Percentiles rank a stretch among this genome's conserved stretches.
These are phyloP conservation scores for Lytechinus variegatus DNA, from an alignment of 35 echinoderm and acorn worm species.

Conservation along the genomic window DNA sequence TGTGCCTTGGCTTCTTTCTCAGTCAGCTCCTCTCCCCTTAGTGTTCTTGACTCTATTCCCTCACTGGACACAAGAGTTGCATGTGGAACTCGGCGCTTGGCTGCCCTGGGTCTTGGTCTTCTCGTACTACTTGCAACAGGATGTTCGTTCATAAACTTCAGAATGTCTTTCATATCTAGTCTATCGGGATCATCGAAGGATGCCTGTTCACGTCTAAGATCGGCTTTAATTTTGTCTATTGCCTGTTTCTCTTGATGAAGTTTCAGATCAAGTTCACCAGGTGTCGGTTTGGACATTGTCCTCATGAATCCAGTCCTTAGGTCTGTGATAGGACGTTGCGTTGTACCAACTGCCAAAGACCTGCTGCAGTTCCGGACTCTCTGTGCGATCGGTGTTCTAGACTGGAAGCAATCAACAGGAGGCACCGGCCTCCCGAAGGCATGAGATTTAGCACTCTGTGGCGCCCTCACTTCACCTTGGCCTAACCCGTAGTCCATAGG, in stretches of 20 bases:
- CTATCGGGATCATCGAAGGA: slow-evolving; percentile 36
- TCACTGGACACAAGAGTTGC: background rate
- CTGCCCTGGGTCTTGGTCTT: background rate
- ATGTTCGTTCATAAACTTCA: slow-evolving; percentile 37
- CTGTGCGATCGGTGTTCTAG: slow-evolving; percentile 32
- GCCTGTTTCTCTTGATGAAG: slow-evolving; percentile 56
- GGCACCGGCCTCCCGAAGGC: slow-evolving; percentile 37
- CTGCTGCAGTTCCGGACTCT: slow-evolving; percentile 41
- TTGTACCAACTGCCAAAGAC: background rate
- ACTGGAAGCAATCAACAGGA: slow-evolving; percentile 34
- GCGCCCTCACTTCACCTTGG: background rate
- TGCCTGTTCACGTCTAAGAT: slow-evolving; percentile 2
- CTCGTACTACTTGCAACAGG: background rate
- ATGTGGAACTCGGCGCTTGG: background rate
- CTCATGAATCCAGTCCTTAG: slow-evolving; percentile 64
- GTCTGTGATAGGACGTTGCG: slow-evolving; percentile 29
- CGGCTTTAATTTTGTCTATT: slow-evolving; percentile 19
- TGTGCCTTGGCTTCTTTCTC: background rate
- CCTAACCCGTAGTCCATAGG: background rate
- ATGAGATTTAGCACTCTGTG: background rate
- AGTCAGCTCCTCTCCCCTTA: background rate
- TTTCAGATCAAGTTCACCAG: slow-evolving; percentile 62
- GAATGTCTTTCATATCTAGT: slow-evolving; percentile 57
- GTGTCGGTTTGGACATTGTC: slow-evolving; percentile 51
- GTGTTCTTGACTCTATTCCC: background rate